Evolutionary conservation across 2,888 invertebrate species (phyloP).

Genomic region (Antheraea yamamai): DNA sequence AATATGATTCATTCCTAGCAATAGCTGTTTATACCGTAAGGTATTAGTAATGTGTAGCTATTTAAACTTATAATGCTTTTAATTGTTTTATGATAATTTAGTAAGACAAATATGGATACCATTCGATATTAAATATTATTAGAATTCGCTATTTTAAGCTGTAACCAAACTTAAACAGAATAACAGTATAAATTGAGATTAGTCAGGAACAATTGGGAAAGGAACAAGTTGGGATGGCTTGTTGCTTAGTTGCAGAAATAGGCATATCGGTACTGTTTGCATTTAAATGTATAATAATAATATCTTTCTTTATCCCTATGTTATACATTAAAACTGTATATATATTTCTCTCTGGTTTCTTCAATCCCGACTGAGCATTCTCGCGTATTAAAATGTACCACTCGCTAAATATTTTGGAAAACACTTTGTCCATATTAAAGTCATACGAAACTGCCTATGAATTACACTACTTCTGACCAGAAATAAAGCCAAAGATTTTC

Average conservation of each 20-base stretch:
- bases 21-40: not conserved
- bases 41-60: slow-evolving; percentile 19
- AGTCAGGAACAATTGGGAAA: not conserved
- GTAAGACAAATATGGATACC: not conserved
- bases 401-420: not conserved
- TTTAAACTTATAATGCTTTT: not conserved
- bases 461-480: not conserved
- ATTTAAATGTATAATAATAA: not conserved
- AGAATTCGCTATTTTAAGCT: not conserved
- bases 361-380: not conserved
- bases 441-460: not conserved
- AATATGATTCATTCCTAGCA: not conserved
- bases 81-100: not conserved
- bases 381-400: not conserved
- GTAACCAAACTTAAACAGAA: not conserved
- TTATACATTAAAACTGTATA: not conserved
- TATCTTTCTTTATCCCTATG: not conserved
- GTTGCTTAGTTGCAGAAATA: not conserved
- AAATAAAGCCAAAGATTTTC: not conserved
- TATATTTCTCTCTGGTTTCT: not conserved
- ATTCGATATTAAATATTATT: not conserved
- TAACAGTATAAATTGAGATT: not conserved
- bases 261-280: not conserved
- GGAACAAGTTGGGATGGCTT: not conserved
- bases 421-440: not conserved